phyloP scores from a whole-genome alignment of 2,888 invertebrate species.

The Phortica okadai region DNA sequence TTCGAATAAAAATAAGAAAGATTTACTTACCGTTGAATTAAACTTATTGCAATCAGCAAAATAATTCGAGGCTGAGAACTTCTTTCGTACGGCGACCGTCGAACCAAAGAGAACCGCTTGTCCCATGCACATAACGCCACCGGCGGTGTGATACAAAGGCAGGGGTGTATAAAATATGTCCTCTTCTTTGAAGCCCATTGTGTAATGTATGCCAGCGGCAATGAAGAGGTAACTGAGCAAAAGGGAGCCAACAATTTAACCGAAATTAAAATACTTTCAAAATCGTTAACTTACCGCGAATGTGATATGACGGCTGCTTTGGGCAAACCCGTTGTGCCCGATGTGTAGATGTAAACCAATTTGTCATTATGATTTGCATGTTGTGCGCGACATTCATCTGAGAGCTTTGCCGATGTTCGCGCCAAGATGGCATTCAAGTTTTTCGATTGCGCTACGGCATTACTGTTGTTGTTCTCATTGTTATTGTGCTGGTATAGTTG shows the following conservation, averaged over 20 bases:
- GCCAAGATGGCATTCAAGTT: conserved; percentile 55
- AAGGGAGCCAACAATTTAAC: neutral
- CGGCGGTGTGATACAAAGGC: conserved; percentile 96
- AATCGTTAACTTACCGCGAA: conserved; percentile 82
- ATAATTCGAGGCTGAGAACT: conserved; percentile 95
- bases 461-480: conserved; percentile 62
- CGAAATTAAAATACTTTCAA: neutral
- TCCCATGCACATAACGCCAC: conserved; percentile 90
- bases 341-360: conserved; percentile 96
- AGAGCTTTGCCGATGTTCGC: neutral
- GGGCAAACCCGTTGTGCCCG: conserved; percentile 97
- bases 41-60: conserved; percentile 95
- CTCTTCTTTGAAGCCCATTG: conserved; percentile 81
- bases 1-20: neutral
- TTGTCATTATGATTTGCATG: conserved; percentile 83
- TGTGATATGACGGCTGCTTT: conserved; percentile 98
- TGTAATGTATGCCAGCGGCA: conserved; percentile 83
- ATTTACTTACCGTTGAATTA: conserved; percentile 87
- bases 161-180: conserved; percentile 93
- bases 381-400: conserved; percentile 47
- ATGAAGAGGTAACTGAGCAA: conserved; percentile 85
- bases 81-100: conserved; percentile 88
- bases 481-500: conserved; percentile 80
- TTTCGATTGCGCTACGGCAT: conserved; percentile 63
- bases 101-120: conserved; percentile 88